These are phyloP conservation scores for Mellilla xanthometata DNA, from an alignment of 2,888 invertebrate genomes.

Conservation along the genomic window DNA sequence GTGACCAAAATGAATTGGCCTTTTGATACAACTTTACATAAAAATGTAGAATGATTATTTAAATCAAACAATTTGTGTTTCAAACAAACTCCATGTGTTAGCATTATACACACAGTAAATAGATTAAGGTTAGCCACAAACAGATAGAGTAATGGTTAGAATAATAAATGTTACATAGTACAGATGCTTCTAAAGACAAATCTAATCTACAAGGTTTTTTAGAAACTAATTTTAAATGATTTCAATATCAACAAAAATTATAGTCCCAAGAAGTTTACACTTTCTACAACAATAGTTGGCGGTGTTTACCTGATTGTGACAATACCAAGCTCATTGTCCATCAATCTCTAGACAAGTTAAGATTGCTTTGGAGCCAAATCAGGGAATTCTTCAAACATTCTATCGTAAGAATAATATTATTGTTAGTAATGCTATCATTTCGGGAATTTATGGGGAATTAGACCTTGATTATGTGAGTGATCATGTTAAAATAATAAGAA, in stretches of 20 bases:
- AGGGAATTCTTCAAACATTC: constrained; percentile 81
- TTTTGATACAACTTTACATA: no score
- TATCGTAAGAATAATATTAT: constrained; percentile 65
- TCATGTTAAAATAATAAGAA: not conserved
- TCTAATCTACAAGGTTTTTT: no score
- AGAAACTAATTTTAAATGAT: no score
- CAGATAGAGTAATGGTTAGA: no score
- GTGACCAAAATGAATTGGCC: no score
- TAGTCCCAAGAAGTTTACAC: constrained; percentile 28
- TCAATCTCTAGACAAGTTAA: constrained; percentile 60
- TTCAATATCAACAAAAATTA: constrained; percentile 15
- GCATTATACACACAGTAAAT: constrained; percentile 5
- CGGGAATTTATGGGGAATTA: constrained; percentile 7
- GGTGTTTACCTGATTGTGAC: constrained; percentile 60
- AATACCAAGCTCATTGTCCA: constrained; percentile 49
- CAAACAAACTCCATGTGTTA: constrained; percentile 9
- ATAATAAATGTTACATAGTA: no score
- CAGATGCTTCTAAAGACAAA: no score
- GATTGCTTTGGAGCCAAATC: constrained; percentile 73
- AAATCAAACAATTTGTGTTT: no score
- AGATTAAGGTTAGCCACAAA: constrained; percentile 36
- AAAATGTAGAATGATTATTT: no score
- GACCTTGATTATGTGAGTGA: not conserved
- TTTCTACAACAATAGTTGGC: constrained; percentile 49
- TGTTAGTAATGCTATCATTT: constrained; percentile 63